Conservation (phyloP, 2,888 invertebrate species). For the Eupithecia subumbrata region DNA sequence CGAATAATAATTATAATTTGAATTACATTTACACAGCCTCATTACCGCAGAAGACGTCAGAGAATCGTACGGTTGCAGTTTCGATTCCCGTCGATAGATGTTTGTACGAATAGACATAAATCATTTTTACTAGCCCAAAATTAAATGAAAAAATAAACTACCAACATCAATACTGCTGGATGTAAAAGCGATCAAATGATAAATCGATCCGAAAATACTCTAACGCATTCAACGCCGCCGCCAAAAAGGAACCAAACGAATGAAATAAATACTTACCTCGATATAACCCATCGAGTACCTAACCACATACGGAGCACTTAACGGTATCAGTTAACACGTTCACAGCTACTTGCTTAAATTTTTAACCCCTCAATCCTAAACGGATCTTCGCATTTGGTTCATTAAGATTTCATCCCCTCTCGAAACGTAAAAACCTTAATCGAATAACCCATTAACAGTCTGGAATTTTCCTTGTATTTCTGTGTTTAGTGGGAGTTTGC, state of each 20-base stretch:
- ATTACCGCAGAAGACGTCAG: not conserved
- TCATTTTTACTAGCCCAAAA: not conserved
- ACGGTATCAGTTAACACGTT: constrained; percentile 18
- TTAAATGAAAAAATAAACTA: no score
- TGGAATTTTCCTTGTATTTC: constrained; percentile 7
- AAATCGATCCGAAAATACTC: not conserved
- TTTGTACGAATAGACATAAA: not conserved
- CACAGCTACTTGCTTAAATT: constrained; percentile 33
- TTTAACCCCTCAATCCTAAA: constrained; percentile 26
- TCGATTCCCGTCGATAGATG: not conserved
- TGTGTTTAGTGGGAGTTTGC: constrained; percentile 6
- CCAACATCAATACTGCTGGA: no score
- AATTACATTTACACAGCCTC: no score
- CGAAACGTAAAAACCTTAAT: constrained; percentile 35
- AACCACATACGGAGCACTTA: constrained; percentile 4
- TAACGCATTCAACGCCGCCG: not conserved
- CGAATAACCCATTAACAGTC: constrained; percentile 33
- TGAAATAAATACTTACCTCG: not conserved
- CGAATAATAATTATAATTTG: no score
- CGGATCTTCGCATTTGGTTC: constrained; percentile 32
- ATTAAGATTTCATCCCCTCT: constrained; percentile 33
- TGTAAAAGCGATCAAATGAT: not conserved
- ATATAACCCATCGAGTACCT: not conserved
- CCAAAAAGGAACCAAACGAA: not conserved
- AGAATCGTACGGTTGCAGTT: not conserved